Evolutionary conservation across 2,888 invertebrate species (phyloP).

Genomic region (Pegoplata infirma): DNA sequence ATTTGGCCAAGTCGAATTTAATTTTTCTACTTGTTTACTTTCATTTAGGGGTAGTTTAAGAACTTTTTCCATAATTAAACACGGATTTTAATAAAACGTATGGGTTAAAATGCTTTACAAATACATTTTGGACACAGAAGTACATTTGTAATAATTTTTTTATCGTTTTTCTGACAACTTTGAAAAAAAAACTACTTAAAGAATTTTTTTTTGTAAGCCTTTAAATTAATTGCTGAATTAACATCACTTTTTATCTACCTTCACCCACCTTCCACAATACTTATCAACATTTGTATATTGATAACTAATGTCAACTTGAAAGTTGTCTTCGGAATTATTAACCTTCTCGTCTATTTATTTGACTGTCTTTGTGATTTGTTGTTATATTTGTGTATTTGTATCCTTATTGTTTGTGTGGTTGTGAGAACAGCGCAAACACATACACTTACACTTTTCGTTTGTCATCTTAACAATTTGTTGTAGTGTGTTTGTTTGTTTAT

Average conservation of each 20-base stretch:
- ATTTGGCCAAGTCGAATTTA: no score
- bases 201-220: no score
- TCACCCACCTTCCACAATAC: neutral
- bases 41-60: no score
- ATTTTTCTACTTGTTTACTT: no score
- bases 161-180: no score
- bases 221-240: neutral
- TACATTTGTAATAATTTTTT: no score
- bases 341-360: conserved; percentile 11
- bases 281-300: neutral
- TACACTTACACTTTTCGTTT: conserved; percentile 36
- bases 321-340: conserved; percentile 18
- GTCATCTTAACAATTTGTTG: conserved; percentile 34
- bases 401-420: neutral
- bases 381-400: neutral
- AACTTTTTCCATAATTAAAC: no score
- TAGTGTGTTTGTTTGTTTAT: conserved; percentile 41
- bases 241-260: neutral
- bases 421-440: neutral
- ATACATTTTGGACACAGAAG: no score
- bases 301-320: conserved; percentile 21
- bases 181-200: no score
- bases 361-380: conserved; percentile 21
- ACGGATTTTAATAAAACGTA: no score
- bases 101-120: no score